Evolutionary conservation across 1,140 invertebrate species (phyloP).

Genomic region (Lineus longissimus): DNA sequence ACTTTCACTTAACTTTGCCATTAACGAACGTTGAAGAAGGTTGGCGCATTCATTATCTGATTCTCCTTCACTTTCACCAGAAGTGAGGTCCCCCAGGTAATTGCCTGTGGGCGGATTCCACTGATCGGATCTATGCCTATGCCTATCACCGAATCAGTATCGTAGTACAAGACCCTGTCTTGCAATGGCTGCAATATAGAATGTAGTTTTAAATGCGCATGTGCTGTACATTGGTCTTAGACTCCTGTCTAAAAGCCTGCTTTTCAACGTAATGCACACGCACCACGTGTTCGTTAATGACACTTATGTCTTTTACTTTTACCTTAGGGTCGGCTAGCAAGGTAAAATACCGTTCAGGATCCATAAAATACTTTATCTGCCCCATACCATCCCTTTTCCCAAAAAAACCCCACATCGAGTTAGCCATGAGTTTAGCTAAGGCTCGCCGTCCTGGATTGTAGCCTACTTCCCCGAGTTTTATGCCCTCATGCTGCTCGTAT

Average conservation of each 20-base stretch:
- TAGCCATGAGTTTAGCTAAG: conserved; percentile 29
- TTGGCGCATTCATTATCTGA: too few species aligned
- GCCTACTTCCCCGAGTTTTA: conserved; percentile 41
- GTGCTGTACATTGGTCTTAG: conserved; percentile 48
- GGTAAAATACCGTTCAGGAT: conserved; percentile 27
- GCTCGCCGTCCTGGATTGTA: conserved; percentile 39
- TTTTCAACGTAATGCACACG: conserved; percentile 11
- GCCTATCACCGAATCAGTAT: conserved; percentile 51
- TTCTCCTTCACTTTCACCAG: too few species aligned
- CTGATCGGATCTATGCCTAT: conserved; percentile 15
- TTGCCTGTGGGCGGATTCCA: conserved; percentile 25
- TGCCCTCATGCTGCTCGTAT: conserved; percentile 41
- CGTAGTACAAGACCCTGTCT: conserved; percentile 45
- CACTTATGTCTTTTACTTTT: conserved; percentile 18
- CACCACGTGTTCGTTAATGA: conserved; percentile 16
- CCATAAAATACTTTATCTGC: conserved; percentile 31
- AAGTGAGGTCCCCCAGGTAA: conserved; percentile 42
- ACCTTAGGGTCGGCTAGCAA: conserved; percentile 30
- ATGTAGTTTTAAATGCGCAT: conserved; percentile 50
- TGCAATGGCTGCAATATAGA: conserved; percentile 39
- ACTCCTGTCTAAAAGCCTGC: not conserved
- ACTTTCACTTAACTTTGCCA: too few species aligned
- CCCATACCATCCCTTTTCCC: conserved; percentile 9
- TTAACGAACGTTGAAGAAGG: too few species aligned
- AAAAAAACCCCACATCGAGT: conserved; percentile 35